Evolutionary conservation across 2,797 vertebrate species (phyloP).

Genomic region (Emydoidea blandingii): DNA sequence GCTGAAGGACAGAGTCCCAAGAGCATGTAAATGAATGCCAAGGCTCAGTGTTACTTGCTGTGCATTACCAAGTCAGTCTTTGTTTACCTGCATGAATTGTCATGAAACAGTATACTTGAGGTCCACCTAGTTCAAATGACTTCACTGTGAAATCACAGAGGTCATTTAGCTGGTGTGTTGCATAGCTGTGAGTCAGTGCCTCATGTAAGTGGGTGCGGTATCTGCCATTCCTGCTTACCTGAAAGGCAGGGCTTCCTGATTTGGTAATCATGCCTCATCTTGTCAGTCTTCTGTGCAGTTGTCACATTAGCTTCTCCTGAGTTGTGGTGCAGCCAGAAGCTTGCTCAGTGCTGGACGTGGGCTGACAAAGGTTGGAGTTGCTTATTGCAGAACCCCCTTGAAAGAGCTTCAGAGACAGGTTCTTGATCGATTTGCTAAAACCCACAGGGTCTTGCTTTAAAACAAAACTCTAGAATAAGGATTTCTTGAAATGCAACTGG

Average conservation of each 20-base stretch:
- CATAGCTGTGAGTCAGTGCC: slow-evolving; percentile 25
- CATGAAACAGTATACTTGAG: fast-evolving
- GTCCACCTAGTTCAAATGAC: neutral
- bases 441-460: neutral
- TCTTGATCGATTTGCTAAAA: neutral
- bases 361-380: neutral
- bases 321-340: neutral
- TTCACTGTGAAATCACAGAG: neutral
- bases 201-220: neutral
- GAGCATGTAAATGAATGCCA: neutral
- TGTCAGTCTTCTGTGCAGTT: slow-evolving; percentile 48
- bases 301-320: neutral
- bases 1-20: neutral
- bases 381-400: neutral
- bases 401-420: neutral
- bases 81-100: fast-evolving
- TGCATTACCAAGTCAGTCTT: neutral
- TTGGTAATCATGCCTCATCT: slow-evolving; percentile 54
- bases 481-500: slow-evolving; percentile 34
- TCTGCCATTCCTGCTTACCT: slow-evolving; percentile 34
- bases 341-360: neutral
- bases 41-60: neutral
- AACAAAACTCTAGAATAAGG: neutral
- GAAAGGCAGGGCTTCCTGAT: slow-evolving; percentile 27
- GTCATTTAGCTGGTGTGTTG: neutral